These are phyloP conservation scores for Calvadosia cruxmelitensis DNA, from an alignment of 30 jellyfish, hydroid and myxozoan genomes.

Conservation along the genomic window DNA sequence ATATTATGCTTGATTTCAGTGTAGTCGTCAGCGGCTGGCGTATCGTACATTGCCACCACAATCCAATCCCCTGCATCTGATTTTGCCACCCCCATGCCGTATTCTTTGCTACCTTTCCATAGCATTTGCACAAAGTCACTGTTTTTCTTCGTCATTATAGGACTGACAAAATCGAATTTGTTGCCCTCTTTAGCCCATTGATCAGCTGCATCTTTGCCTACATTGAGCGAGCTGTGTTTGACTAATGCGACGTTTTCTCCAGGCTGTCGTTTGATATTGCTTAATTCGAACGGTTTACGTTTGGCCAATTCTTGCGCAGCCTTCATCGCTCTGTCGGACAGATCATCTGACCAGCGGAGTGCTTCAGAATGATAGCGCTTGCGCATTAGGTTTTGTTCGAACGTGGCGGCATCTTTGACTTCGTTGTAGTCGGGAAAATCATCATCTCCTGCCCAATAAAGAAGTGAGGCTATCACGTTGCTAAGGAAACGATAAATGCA, in stretches of 20 bases:
- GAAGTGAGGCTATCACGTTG: too few relatives aligned
- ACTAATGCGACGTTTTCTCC: slow-evolving; percentile 64
- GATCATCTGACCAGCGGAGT: slow-evolving; percentile 76
- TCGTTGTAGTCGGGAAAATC: slow-evolving; percentile 88
- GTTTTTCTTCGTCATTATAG: slow-evolving; percentile 62
- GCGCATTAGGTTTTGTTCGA: slow-evolving; percentile 63
- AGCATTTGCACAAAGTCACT: slow-evolving; percentile 76
- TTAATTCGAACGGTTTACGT: slow-evolving; percentile 22
- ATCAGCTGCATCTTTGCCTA: slow-evolving; percentile 92
- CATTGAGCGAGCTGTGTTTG: slow-evolving; percentile 46
- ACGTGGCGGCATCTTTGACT: slow-evolving; percentile 84
- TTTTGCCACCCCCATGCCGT: slow-evolving; percentile 88
- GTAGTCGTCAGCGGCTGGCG: slow-evolving; percentile 64
- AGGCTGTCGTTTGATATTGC: slow-evolving; percentile 24
- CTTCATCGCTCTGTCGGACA: slow-evolving; percentile 81
- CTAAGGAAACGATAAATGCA: too few relatives aligned
- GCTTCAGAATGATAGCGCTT: slow-evolving; percentile 54
- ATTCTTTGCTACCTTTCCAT: slow-evolving; percentile 77
- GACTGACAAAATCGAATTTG: slow-evolving; percentile 73
- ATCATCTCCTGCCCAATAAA: too few relatives aligned
- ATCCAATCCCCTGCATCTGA: slow-evolving; percentile 66
- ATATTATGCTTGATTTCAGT: slow-evolving; percentile 57
- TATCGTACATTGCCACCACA: slow-evolving; percentile 70
- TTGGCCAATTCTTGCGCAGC: slow-evolving; percentile 65
- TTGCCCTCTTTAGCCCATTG: slow-evolving; percentile 72